These are phyloP conservation scores for Ichneumon xanthorius DNA, from an alignment of 2,888 invertebrate genomes.

Conservation along the genomic window DNA sequence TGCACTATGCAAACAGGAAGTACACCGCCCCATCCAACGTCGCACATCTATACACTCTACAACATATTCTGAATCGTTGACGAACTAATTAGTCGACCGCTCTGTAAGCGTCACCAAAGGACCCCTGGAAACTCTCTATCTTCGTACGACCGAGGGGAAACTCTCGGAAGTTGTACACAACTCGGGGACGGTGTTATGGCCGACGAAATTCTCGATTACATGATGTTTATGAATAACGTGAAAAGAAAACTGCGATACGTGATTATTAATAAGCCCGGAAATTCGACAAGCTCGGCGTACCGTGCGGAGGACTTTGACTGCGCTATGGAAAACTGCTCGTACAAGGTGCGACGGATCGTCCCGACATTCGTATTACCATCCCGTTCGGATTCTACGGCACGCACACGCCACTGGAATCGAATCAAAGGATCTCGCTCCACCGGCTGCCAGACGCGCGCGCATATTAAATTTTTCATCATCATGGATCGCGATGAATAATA, in stretches of 20 bases:
- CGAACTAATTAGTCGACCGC: slow-evolving; percentile 61
- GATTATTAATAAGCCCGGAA: background rate
- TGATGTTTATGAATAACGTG: background rate
- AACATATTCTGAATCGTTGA: slow-evolving; percentile 47
- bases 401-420: slow-evolving; percentile 36
- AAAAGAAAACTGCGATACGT: background rate
- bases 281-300: background rate
- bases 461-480: slow-evolving; percentile 53
- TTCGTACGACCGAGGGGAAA: background rate
- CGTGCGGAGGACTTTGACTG: background rate
- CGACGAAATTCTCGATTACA: slow-evolving; percentile 18
- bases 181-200: background rate
- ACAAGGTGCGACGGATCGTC: background rate
- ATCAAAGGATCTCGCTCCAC: slow-evolving; percentile 32
- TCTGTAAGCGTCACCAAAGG: slow-evolving; percentile 38
- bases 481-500: slow-evolving; percentile 24
- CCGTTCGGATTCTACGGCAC: slow-evolving; percentile 40
- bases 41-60: slow-evolving; percentile 1
- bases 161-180: background rate
- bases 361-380: slow-evolving; percentile 36
- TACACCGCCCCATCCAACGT: background rate
- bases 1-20: slow-evolving; percentile 12
- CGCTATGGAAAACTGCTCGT: background rate
- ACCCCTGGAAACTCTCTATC: background rate
- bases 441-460: background rate